Evolutionary conservation across 92 coral and sea anemone species (phyloP), one percentile per base, ranked within the genome.

Genomic region (Paramuricea clavata): DNA sequence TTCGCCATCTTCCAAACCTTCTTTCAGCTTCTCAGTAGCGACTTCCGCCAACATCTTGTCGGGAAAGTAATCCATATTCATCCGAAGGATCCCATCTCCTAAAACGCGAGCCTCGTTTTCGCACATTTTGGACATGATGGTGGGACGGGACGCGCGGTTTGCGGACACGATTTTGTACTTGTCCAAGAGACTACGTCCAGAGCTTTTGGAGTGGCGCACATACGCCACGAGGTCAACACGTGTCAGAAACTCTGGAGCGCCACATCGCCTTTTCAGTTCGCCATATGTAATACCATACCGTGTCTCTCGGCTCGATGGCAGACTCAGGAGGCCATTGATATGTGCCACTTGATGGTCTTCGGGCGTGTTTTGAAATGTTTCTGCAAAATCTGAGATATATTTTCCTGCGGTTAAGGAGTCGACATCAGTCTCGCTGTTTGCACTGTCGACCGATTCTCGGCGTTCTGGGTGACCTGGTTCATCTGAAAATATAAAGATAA

Each of bases 181-280:
- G 75, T 97, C 99, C 76, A 97, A 72, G 17, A 97, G 91, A 15
- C 85, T 87, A n/a, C 99, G 85, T 1, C 99, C 99, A 16, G 99
- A 94, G 0, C 98, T 94, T 79, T 97, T 97, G n/a, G 99, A 97
- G 56, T 97, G 99, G 11, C 99, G 87, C 9, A 97, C 98, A 67
- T 97, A 97, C 5, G 99, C 95, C 23, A 97, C 95, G 94, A 97
- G 93, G 70, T 97, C 99, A 1, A 97, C 99, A 2, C 99, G 88
- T 8, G 98, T 97, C 12, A 97, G 74, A 56, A 93, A 94, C 91
- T 97, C 99, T 0, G 99, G 99, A 1, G 87, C 89, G 68, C 87
- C 92, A 36, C 92, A 93, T 30, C 99, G 86, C 21, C 99, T 91
- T 73, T 93, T 93, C 12, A 97, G 93, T 81, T 97, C 99, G 1